phyloP scores from a whole-genome alignment of 2,797 vertebrate genomes.

The Pygocentrus nattereri region DNA sequence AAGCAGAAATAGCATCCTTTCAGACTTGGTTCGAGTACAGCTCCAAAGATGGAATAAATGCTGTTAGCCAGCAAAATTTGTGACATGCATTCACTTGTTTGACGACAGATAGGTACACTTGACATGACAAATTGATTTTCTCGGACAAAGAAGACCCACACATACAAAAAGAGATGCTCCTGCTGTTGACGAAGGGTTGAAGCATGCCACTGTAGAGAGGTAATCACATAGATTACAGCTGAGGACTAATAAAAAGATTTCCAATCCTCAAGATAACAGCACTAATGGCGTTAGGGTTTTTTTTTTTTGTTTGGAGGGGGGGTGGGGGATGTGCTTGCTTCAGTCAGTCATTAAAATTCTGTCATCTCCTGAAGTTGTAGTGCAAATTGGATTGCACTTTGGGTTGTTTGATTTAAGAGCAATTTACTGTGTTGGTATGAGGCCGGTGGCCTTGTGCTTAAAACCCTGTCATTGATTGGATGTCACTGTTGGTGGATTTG shows the following conservation, averaged over 20 bases:
- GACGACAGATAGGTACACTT: constrained; percentile 4
- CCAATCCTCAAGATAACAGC: constrained; percentile 35
- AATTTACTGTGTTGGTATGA: constrained; percentile 49
- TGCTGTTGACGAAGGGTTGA: background rate
- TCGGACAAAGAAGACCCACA: background rate
- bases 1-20: background rate
- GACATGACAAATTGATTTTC: constrained; percentile 19
- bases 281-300: background rate
- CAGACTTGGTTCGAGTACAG: background rate
- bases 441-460: constrained; percentile 32
- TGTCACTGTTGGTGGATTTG: constrained; percentile 42
- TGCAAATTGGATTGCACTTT: constrained; percentile 43
- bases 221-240: constrained; percentile 48
- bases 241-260: constrained; percentile 22
- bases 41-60: background rate
- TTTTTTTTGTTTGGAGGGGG: constrained; percentile 5
- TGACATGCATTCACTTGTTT: background rate
- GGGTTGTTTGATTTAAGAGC: constrained; percentile 45
- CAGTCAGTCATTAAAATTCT: constrained; percentile 36
- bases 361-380: constrained; percentile 34
- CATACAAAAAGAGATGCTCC: background rate
- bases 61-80: background rate
- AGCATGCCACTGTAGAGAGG: background rate
- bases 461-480: constrained; percentile 53
- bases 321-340: background rate